These are phyloP conservation scores for Sebastes oblongus DNA, from an alignment of 2,797 vertebrate species.

Conservation along the genomic window DNA sequence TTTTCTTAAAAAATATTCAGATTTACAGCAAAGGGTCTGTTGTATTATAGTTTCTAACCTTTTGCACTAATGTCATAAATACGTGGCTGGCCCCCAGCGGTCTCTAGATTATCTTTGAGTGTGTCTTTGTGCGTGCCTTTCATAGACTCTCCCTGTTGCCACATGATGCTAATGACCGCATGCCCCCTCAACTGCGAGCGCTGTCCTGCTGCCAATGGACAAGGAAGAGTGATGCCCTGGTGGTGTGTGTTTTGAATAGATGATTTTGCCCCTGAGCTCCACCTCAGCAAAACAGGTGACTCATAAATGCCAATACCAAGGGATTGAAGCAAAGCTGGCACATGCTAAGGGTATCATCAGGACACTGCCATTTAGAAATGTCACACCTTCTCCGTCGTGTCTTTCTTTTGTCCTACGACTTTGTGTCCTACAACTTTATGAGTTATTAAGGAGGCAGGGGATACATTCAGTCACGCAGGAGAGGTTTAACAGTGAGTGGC, in stretches of 20 bases:
- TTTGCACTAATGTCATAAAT: conserved; percentile 28
- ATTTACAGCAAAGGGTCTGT: not conserved
- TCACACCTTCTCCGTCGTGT: conserved; percentile 63
- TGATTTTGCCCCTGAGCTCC: conserved; percentile 69
- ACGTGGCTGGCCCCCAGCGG: conserved; percentile 6
- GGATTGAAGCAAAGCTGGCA: conserved; percentile 68
- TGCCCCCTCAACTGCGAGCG: conserved; percentile 40
- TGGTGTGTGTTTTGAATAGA: conserved; percentile 71
- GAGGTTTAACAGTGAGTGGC: conserved; percentile 50
- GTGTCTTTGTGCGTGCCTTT: conserved; percentile 39
- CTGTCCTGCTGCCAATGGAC: conserved; percentile 60
- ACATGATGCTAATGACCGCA: conserved; percentile 50
- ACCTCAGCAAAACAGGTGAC: conserved; percentile 75
- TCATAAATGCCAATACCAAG: conserved; percentile 78
- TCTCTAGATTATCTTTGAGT: conserved; percentile 40
- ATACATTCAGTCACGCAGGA: conserved; percentile 35
- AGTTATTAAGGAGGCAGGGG: conserved; percentile 51
- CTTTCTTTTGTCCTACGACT: conserved; percentile 50
- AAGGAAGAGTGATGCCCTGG: conserved; percentile 57
- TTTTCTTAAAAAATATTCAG: not conserved
- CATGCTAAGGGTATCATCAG: conserved; percentile 70
- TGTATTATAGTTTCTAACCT: conserved; percentile 25
- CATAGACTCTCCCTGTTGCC: conserved; percentile 35
- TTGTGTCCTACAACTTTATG: conserved; percentile 59
- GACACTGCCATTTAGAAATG: conserved; percentile 82